Evolutionary conservation across 1,140 invertebrate species (phyloP).

Genomic region (Piezodorus guildinii): DNA sequence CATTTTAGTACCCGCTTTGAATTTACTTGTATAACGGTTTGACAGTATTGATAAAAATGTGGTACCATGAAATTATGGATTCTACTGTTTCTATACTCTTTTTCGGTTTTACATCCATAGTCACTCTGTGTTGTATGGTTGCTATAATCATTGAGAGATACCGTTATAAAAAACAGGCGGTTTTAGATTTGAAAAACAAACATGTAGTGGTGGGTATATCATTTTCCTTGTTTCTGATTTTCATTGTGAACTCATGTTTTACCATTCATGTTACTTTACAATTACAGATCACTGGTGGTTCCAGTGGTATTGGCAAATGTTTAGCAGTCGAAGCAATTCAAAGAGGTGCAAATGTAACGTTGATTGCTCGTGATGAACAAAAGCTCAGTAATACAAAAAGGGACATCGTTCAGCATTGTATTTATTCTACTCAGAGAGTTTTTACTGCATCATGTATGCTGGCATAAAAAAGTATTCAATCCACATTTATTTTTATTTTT

Average conservation of each 20-base stretch:
- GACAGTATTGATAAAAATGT: too few species aligned
- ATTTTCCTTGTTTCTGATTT: not conserved
- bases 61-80: too few species aligned
- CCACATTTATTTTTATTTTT: not conserved
- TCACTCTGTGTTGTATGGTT: not conserved
- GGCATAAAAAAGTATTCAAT: not conserved
- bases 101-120: too few species aligned
- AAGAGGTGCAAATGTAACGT: slow-evolving; percentile 75
- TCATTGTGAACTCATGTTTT: not conserved
- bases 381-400: slow-evolving; percentile 50
- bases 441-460: slow-evolving; percentile 43
- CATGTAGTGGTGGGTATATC: not conserved
- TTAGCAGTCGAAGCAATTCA: slow-evolving; percentile 62
- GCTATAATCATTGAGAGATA: not conserved
- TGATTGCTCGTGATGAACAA: slow-evolving; percentile 67
- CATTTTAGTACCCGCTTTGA: too few species aligned
- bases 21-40: too few species aligned
- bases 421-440: slow-evolving; percentile 47
- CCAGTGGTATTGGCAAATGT: slow-evolving; percentile 86
- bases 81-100: too few species aligned
- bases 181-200: not conserved
- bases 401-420: slow-evolving; percentile 41
- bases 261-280: not conserved
- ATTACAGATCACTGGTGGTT: slow-evolving; percentile 74
- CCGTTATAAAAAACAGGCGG: not conserved